Base-by-base conservation (phyloP, 2,888 invertebrate genomes). In the Horisme vitalbata region DNA sequence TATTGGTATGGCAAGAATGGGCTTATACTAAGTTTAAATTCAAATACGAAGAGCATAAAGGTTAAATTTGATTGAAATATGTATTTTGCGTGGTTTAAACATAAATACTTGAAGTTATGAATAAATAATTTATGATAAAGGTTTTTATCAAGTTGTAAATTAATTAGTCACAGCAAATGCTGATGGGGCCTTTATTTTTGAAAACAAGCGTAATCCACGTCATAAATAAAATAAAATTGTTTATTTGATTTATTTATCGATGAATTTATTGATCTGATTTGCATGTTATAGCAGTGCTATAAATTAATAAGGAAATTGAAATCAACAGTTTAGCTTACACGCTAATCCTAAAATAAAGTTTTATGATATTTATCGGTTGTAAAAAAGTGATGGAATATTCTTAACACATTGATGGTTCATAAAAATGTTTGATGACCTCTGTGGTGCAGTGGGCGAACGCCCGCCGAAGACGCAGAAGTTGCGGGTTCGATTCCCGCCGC, bases 331-430 rank as follows among this genome's bases (percentile, higher is more conserved):
- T 41, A 11, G 26, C 38, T 36, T 36, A 52, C 45, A 53, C 45
- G 56, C 30, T 50, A 45, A 57, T 54, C 49, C 26, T 20, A 34
- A 36, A 46, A 56, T 45, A 53, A 45, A 45, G 8, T 38, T 52
- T 57, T 50, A 50, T 52, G 52, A 36, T 44, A 34, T 50, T 50
- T 52, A 54, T 45, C 41, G 41, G 36, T 48, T 41, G 43, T 45
- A 44, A 48, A 50, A 33, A 30, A 15, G 36, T 38, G 26, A 46
- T 45, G 45, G 39, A 51, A 52, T 51, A 54, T 57, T 52, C 38
- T 45, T 49, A 23, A 27, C 4, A 7, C 6, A 18, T 18, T 18
- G 18, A 18, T 5, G 18, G 1, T 18, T 5, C 18, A 18, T 6
- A 18, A 18, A 18, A 18, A 18, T n/a, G n/a, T n/a, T n/a, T n/a